Conservation (phyloP, 2,888 invertebrate species). For the Dryomyza anilis region DNA sequence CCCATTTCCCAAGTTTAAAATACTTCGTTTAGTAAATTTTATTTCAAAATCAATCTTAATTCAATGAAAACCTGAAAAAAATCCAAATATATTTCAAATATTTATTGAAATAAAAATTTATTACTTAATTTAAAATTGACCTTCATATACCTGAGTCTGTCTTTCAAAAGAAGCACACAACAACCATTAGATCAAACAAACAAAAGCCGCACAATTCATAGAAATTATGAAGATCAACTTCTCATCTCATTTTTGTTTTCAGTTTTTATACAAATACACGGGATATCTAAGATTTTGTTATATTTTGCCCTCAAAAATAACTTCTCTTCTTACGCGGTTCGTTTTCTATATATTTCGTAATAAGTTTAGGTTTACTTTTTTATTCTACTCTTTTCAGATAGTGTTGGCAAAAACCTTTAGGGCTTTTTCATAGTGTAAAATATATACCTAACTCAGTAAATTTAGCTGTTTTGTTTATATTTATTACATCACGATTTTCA, state of each 20-base stretch:
- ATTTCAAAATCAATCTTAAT: too few relatives aligned
- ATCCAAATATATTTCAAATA: too few relatives aligned
- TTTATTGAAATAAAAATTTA: not conserved
- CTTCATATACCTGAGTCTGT: not conserved
- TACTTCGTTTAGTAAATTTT: too few relatives aligned
- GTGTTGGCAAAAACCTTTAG: slow-evolving; percentile 11
- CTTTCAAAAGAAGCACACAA: not conserved
- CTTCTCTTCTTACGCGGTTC: not conserved
- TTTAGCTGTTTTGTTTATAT: slow-evolving; percentile 39
- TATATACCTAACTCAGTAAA: too few relatives aligned
- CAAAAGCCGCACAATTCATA: slow-evolving; percentile 49
- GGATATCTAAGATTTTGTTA: too few relatives aligned
- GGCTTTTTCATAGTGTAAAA: not conserved
- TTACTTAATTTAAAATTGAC: not conserved
- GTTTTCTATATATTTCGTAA: not conserved
- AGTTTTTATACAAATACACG: too few relatives aligned
- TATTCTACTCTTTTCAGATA: not conserved
- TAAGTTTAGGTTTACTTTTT: not conserved
- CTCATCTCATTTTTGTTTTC: not conserved
- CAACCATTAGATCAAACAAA: slow-evolving; percentile 48
- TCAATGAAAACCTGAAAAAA: too few relatives aligned
- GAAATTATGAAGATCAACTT: slow-evolving; percentile 10
- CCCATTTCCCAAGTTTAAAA: too few relatives aligned
- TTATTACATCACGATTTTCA: slow-evolving; percentile 47
- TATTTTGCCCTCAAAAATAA: not conserved